Conservation (phyloP, 2,888 invertebrate species). For the Boloria euphrosyne region DNA sequence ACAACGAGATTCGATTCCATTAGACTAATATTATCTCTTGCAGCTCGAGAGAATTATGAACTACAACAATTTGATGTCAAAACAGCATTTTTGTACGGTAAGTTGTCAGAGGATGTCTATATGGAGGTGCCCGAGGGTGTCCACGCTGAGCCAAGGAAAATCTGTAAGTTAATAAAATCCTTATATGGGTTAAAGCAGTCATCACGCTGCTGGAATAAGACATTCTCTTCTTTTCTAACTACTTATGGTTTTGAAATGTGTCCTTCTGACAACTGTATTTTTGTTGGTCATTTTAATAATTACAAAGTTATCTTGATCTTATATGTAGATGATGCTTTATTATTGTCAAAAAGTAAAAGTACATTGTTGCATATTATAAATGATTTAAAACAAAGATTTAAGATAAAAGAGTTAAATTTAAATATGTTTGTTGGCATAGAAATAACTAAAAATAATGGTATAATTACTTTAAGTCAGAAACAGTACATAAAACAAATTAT, state of each 20-base stretch:
- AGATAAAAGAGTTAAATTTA: neutral
- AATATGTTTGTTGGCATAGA: neutral
- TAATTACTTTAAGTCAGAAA: conserved; percentile 6
- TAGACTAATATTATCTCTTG: conserved; percentile 1
- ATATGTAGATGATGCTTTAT: conserved; percentile 15
- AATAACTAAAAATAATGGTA: neutral
- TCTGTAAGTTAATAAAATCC: conserved; percentile 32
- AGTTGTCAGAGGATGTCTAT: too few relatives aligned
- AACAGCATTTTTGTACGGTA: conserved; percentile 11
- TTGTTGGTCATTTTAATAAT: conserved; percentile 18
- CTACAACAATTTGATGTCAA: conserved; percentile 28
- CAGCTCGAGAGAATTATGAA: conserved; percentile 8
- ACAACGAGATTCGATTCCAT: conserved; percentile 7
- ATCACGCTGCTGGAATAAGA: conserved; percentile 31
- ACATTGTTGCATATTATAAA: neutral
- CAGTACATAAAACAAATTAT: conserved; percentile 1
- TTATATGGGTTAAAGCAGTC: conserved; percentile 34
- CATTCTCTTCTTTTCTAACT: neutral
- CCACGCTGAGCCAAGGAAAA: neutral
- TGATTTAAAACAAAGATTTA: neutral
- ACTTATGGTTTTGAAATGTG: conserved; percentile 12
- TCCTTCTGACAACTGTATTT: conserved; percentile 19
- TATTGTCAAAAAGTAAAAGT: conserved; percentile 2
- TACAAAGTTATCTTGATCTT: conserved; percentile 12
- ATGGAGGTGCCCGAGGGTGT: too few relatives aligned